Conservation (phyloP, 1,140 invertebrate genomes). For the Drosophila seguyi region DNA sequence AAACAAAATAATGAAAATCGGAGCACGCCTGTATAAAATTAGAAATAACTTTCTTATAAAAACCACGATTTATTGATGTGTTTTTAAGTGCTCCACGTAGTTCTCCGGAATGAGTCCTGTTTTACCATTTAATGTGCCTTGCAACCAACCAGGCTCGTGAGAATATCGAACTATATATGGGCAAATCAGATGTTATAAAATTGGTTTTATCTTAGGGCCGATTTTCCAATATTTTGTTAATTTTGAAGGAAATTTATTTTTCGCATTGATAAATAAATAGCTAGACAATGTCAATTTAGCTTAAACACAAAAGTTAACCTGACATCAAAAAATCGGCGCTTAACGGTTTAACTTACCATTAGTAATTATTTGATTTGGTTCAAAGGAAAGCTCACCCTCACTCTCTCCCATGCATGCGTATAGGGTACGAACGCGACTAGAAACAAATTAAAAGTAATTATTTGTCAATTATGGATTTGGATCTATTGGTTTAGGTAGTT, state of each 20-base stretch:
- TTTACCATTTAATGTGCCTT: constrained; percentile 97
- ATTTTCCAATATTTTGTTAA: neutral
- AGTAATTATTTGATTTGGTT: constrained; percentile 98
- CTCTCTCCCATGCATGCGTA: constrained; percentile 98
- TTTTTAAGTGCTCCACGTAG: constrained; percentile 92
- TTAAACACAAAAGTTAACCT: neutral
- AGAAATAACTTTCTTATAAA: constrained; percentile 10
- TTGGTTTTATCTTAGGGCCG: neutral
- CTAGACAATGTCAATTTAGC: neutral
- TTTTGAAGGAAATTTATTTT: neutral
- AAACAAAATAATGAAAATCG: neutral
- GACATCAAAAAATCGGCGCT: neutral
- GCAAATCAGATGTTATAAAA: neutral
- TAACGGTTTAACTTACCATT: constrained; percentile 91
- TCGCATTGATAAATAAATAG: neutral
- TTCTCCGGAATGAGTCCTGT: constrained; percentile 98
- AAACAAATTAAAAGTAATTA: constrained; percentile 4
- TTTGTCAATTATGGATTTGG: neutral
- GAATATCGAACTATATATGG: constrained; percentile 92
- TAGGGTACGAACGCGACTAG: constrained; percentile 93
- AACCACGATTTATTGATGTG: constrained; percentile 68
- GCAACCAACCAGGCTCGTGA: constrained; percentile 97
- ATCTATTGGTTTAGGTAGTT: neutral
- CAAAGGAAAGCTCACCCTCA: constrained; percentile 98
- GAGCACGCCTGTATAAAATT: constrained; percentile 9